Conservation (phyloP, 2,888 invertebrate genomes). For the Mystacides longicornis region DNA sequence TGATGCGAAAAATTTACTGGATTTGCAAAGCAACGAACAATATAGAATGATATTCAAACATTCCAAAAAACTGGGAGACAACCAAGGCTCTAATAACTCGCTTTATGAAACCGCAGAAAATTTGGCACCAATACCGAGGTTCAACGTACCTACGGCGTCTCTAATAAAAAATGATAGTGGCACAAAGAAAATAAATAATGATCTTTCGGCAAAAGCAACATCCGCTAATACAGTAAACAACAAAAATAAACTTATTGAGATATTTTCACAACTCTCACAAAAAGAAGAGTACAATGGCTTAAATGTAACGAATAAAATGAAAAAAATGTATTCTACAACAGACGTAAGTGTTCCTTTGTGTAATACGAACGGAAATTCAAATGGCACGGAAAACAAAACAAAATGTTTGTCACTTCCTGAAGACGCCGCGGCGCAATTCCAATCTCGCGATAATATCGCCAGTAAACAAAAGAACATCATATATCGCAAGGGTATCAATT, state of each 20-base stretch:
- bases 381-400: conserved; percentile 25
- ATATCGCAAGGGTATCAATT: conserved; percentile 21
- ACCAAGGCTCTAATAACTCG: too few species aligned
- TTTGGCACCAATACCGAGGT: not conserved
- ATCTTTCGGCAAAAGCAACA: not conserved
- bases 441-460: conserved; percentile 13
- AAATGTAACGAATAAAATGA: conserved; percentile 5
- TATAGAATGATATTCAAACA: conserved; percentile 9
- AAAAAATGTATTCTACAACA: conserved; percentile 14
- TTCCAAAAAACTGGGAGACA: conserved; percentile 5
- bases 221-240: conserved; percentile 1
- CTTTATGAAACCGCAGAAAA: too few species aligned
- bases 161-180: conserved; percentile 2
- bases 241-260: conserved; percentile 21
- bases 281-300: conserved; percentile 7
- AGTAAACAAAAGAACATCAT: conserved; percentile 20
- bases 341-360: conserved; percentile 17
- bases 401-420: conserved; percentile 21
- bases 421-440: conserved; percentile 11
- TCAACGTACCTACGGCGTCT: not conserved
- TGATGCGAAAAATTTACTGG: conserved; percentile 8
- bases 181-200: conserved; percentile 14
- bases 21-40: conserved; percentile 8
- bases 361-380: conserved; percentile 21
- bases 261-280: conserved; percentile 24